Evolutionary conservation across 1,140 invertebrate genomes (phyloP).

Genomic region (Sycophaga agraensis): DNA sequence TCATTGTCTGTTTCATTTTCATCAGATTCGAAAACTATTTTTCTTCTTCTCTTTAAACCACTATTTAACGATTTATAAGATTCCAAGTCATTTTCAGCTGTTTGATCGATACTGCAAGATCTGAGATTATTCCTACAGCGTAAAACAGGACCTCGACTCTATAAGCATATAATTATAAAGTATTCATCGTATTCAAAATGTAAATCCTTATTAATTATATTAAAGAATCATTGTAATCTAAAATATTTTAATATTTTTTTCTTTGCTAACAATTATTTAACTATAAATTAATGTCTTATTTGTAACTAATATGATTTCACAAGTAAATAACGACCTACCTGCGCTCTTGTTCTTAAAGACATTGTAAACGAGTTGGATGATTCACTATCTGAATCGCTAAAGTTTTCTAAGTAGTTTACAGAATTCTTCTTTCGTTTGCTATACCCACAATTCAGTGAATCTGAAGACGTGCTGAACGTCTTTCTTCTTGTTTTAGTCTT

Average conservation of each 20-base stretch:
- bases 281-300: too few species aligned
- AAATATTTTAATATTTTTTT: background rate
- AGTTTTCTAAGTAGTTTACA: constrained; percentile 15
- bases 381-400: constrained; percentile 2
- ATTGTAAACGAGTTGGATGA: background rate
- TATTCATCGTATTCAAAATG: too few species aligned
- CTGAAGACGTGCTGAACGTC: background rate
- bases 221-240: background rate
- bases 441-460: background rate
- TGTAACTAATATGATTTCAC: too few species aligned
- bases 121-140: background rate
- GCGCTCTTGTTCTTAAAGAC: background rate
- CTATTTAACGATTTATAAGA: constrained; percentile 14
- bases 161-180: background rate
- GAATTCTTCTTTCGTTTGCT: constrained; percentile 3
- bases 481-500: background rate
- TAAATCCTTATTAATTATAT: background rate
- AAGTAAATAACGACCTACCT: constrained; percentile 15
- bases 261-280: too few species aligned
- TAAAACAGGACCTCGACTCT: constrained; percentile 3
- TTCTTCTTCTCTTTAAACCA: constrained; percentile 2
- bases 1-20: background rate
- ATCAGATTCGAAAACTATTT: too few species aligned
- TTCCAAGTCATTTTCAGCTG: constrained; percentile 25
- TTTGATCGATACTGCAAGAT: background rate